These are phyloP conservation scores for Henricia sp. DNA, from an alignment of 53 echinoderm and acorn worm genomes.

Conservation along the genomic window DNA sequence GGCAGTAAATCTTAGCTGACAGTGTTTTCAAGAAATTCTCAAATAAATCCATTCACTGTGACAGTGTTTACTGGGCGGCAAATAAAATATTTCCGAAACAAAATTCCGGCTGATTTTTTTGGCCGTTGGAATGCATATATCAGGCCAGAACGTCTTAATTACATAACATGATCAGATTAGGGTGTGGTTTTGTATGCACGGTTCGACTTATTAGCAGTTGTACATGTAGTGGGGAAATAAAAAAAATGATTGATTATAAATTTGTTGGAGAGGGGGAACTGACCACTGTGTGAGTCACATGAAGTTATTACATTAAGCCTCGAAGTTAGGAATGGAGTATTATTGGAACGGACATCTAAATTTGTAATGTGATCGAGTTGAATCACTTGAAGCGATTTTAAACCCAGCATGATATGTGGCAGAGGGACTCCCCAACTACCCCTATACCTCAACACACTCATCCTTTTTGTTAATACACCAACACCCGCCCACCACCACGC, in stretches of 20 bases:
- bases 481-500: too few relatives aligned
- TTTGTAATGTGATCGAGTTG: too few relatives aligned
- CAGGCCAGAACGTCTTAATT: conserved; percentile 12
- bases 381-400: too few relatives aligned
- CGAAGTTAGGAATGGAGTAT: conserved; percentile 8
- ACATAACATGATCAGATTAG: conserved; percentile 9
- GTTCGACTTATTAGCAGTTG: neutral
- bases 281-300: conserved; percentile 4
- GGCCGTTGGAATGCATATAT: conserved; percentile 7
- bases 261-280: neutral
- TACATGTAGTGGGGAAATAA: too few relatives aligned
- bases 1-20: neutral
- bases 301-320: neutral
- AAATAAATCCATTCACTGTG: neutral
- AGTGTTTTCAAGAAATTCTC: neutral
- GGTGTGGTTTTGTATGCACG: neutral
- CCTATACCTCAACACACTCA: too few relatives aligned
- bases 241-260: neutral
- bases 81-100: conserved; percentile 17
- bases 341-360: too few relatives aligned
- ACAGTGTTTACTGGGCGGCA: neutral
- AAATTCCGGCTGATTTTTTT: neutral
- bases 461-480: too few relatives aligned
- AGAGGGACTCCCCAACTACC: too few relatives aligned
- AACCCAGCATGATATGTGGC: too few relatives aligned